These are phyloP conservation scores for Limnephilus lunatus DNA, from an alignment of 2,888 invertebrate species.

Conservation along the genomic window DNA sequence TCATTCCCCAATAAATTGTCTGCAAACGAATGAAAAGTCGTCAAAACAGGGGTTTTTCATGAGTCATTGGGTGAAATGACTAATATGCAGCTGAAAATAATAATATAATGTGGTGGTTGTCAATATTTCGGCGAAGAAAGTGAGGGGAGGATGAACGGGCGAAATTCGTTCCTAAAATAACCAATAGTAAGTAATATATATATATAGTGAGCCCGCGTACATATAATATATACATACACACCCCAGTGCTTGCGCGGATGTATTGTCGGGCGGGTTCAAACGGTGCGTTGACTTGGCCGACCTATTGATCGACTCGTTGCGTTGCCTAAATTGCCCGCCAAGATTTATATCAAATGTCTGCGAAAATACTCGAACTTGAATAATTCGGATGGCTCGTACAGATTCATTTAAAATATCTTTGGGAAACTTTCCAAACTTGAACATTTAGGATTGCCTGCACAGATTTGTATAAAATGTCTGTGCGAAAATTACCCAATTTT, in stretches of 20 bases:
- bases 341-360: neutral
- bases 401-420: neutral
- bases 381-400: neutral
- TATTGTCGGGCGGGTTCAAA: conserved; percentile 10
- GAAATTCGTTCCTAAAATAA: conserved; percentile 17
- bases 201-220: conserved; percentile 8
- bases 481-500: neutral
- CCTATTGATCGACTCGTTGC: neutral
- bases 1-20: neutral
- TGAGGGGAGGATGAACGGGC: conserved; percentile 23
- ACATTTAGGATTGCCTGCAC: neutral
- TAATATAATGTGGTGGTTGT: conserved; percentile 16
- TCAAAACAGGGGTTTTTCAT: conserved; percentile 2
- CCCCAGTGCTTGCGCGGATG: conserved; percentile 25
- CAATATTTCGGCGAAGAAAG: conserved; percentile 23
- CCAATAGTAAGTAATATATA: neutral
- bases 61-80: conserved; percentile 7
- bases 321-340: neutral
- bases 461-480: neutral
- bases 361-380: neutral
- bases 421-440: neutral
- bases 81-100: neutral
- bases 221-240: neutral
- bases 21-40: no score
- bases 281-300: conserved; percentile 22